Evolutionary conservation across 2,888 invertebrate genomes (phyloP).

Genomic region (Lamellibrachia columna): DNA sequence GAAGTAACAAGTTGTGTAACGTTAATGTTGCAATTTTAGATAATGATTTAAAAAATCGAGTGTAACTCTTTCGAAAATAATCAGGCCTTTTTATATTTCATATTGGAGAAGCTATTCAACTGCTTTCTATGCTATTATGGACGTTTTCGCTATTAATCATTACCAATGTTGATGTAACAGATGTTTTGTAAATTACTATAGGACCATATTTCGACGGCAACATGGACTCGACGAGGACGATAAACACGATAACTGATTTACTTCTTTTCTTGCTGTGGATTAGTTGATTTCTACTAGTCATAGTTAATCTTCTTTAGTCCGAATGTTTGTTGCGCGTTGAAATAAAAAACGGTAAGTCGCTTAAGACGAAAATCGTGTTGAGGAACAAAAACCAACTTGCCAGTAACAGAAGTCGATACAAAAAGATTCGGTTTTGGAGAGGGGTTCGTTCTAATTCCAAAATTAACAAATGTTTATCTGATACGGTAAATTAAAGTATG

Average conservation of each 20-base stretch:
- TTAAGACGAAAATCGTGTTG: neutral
- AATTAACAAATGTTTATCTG: neutral
- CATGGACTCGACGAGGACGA: conserved; percentile 16
- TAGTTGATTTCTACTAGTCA: neutral
- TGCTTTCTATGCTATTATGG: neutral
- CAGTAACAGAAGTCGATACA: neutral
- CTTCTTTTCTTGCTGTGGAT: conserved; percentile 11
- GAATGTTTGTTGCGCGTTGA: neutral
- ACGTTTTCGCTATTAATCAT: neutral
- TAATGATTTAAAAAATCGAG: neutral
- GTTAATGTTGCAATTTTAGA: neutral
- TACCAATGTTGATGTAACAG: neutral
- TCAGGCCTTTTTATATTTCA: neutral
- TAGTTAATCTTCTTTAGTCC: neutral
- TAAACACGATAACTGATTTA: conserved; percentile 6
- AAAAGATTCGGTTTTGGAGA: neutral
- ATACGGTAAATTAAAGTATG: neutral
- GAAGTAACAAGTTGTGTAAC: neutral
- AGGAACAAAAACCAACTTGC: neutral
- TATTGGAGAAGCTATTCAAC: neutral
- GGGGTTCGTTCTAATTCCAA: neutral
- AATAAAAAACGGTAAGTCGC: neutral
- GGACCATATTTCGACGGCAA: neutral
- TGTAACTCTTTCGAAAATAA: neutral
- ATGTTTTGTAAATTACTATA: neutral